Evolutionary conservation across 2,888 invertebrate species (phyloP).

Genomic region (Tholera decimalis): DNA sequence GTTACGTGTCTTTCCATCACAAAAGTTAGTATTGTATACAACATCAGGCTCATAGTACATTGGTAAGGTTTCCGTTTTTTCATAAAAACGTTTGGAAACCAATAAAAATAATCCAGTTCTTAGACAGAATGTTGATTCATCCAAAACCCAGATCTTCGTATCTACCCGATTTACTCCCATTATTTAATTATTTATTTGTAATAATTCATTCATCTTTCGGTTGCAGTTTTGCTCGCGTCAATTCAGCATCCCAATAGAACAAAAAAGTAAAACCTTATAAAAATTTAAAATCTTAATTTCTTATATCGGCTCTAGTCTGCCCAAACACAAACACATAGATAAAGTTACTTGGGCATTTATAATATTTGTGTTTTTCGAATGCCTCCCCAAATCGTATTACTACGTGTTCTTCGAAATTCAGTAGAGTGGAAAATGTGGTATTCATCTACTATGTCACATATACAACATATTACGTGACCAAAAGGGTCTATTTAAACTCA

Average conservation of each 20-base stretch:
- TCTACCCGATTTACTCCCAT: conserved; percentile 17
- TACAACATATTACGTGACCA: too few relatives aligned
- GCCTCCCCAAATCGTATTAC: conserved; percentile 5
- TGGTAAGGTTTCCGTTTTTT: too few relatives aligned
- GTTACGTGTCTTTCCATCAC: too few relatives aligned
- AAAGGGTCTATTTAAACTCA: too few relatives aligned
- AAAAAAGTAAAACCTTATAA: too few relatives aligned
- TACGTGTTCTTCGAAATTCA: conserved; percentile 13
- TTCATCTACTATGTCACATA: conserved; percentile 1
- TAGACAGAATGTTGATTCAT: background rate
- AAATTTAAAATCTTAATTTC: too few relatives aligned
- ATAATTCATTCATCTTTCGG: too few relatives aligned
- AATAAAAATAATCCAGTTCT: conserved; percentile 3
- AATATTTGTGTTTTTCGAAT: background rate
- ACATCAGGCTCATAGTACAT: too few relatives aligned
- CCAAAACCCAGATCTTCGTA: conserved; percentile 14
- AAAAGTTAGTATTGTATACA: too few relatives aligned
- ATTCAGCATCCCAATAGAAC: background rate
- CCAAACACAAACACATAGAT: too few relatives aligned
- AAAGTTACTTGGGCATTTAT: background rate
- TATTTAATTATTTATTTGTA: conserved; percentile 18
- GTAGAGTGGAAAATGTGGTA: conserved; percentile 19
- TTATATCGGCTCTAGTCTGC: too few relatives aligned
- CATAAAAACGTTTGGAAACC: too few relatives aligned
- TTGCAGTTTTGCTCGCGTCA: background rate